Evolutionary conservation across 2,113 vertebrate species (phyloP), one percentile per base, ranked within the genome.

Genomic region (Grammomys dolichurus): DNA sequence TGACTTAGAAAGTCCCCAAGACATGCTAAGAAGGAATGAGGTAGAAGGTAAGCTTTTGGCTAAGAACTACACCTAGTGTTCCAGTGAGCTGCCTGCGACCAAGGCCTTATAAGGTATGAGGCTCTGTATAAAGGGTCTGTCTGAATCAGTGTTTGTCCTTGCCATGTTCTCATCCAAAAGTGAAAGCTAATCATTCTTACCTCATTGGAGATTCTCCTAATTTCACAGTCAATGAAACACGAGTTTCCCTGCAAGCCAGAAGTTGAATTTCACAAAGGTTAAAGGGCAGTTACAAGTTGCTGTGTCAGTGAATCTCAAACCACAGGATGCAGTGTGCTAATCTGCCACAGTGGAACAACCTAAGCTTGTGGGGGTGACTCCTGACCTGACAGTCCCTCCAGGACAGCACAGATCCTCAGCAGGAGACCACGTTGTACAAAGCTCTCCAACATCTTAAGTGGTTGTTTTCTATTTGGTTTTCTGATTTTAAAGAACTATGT

Each of bases 141-240:
- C 73, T 36, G 72, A 90, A 91, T 93, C 78, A 7, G 2, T 97
- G 91, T 96, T 96, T 97, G 94, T 95, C 96, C 93, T 94, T 96
- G 96, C 86, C 78, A 91, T 93, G 90, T 94, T 97, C 95, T 97
- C 87, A 91, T 80, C 84, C 87, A 92, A 97, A 98, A 97, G 81
- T 97, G 97, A 97, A 96, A 96, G 94, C 96, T 97, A 94, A 97
- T 97, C 96, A 97, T 97, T 96, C 96, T 96, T 96, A 36, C 86
- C 89, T 97, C 97, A 93, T 95, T 96, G 96, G 95, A 97, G 91
- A 96, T 51, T 89, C 96, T 96, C 94, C 89, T 96, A 96, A 97
- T 97, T 98, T 97, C 96, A 97, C 96, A 98, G 97, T 98, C 97
- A 97, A 94, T 97, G 94, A 97, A 97, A 97, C 96, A 96, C 89